Evolutionary conservation across 2,797 vertebrate species (phyloP).

Genomic region (Orientallactaga sibirica): DNA sequence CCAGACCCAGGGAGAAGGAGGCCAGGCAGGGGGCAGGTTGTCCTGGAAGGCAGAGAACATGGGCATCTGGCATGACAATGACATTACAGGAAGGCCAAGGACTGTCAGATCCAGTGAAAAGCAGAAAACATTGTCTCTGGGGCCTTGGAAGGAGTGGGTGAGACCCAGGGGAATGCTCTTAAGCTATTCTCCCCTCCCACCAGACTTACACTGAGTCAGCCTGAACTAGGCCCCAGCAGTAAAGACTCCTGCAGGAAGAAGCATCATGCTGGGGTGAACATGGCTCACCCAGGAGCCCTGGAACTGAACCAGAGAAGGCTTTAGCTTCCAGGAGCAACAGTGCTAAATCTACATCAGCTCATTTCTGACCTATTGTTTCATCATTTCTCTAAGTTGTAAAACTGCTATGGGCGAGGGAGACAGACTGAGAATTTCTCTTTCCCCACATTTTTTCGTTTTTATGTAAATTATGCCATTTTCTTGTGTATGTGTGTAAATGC

Average conservation of each 20-base stretch:
- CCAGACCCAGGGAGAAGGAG: neutral
- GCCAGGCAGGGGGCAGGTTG: neutral
- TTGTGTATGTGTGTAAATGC: too few relatives aligned
- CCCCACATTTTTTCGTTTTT: neutral
- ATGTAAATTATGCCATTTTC: neutral
- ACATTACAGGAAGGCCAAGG: neutral
- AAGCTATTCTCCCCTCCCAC: neutral
- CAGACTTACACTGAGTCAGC: neutral
- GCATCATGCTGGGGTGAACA: neutral
- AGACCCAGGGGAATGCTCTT: neutral
- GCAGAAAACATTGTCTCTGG: neutral
- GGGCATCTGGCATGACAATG: neutral
- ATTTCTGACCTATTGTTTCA: neutral
- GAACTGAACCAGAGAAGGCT: neutral
- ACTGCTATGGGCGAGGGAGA: neutral
- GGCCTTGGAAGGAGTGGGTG: too few relatives aligned
- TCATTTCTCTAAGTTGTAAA: neutral
- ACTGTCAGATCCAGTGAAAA: neutral
- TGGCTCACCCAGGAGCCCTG: too few relatives aligned
- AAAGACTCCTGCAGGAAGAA: neutral
- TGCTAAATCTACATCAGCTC: too few relatives aligned
- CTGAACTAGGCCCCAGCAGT: neutral
- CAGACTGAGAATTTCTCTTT: neutral
- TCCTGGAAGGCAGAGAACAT: accelerated
- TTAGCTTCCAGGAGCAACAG: too few relatives aligned